These are phyloP conservation scores for Nomada fabriciana DNA, from an alignment of 2,888 invertebrate genomes.

Conservation along the genomic window DNA sequence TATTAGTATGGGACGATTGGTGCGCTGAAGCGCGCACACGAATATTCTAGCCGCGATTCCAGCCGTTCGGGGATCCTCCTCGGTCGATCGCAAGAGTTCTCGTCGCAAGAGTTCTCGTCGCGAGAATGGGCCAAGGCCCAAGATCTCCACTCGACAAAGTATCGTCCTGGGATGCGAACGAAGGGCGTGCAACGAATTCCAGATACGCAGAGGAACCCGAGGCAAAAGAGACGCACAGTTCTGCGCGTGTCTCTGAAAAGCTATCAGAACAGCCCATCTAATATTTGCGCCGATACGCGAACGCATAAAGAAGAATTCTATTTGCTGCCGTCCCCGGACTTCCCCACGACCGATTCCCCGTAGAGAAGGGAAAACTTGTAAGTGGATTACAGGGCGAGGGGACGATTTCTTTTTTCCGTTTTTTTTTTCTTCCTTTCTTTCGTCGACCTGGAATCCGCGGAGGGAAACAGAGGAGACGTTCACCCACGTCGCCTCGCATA, in stretches of 20 bases:
- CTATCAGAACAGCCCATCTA: slow-evolving; percentile 42
- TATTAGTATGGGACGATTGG: no score
- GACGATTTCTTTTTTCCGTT: slow-evolving; percentile 7
- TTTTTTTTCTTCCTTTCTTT: no score
- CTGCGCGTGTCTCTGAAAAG: slow-evolving; percentile 16
- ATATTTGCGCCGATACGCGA: slow-evolving; percentile 37
- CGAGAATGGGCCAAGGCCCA: slow-evolving; percentile 49
- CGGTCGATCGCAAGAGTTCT: slow-evolving; percentile 31
- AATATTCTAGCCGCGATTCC: slow-evolving; percentile 9
- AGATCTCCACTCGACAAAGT: slow-evolving; percentile 64
- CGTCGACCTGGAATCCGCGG: not conserved
- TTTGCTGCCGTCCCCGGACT: slow-evolving; percentile 8
- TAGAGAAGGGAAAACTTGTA: slow-evolving; percentile 43
- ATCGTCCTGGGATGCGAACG: slow-evolving; percentile 56
- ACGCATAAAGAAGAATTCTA: slow-evolving; percentile 39
- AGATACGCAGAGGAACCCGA: slow-evolving; percentile 30
- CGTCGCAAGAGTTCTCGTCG: slow-evolving; percentile 37
- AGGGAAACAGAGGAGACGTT: slow-evolving; percentile 11
- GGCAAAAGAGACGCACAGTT: not conserved
- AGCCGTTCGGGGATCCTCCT: slow-evolving; percentile 11
- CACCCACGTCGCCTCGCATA: slow-evolving; percentile 15
- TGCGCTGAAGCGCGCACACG: not conserved
- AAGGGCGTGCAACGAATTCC: slow-evolving; percentile 68
- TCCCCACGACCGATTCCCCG: slow-evolving; percentile 9
- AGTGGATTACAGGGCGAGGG: slow-evolving; percentile 42